Conservation (phyloP, 1,140 invertebrate species). For the Drosophila nigrodunni region DNA sequence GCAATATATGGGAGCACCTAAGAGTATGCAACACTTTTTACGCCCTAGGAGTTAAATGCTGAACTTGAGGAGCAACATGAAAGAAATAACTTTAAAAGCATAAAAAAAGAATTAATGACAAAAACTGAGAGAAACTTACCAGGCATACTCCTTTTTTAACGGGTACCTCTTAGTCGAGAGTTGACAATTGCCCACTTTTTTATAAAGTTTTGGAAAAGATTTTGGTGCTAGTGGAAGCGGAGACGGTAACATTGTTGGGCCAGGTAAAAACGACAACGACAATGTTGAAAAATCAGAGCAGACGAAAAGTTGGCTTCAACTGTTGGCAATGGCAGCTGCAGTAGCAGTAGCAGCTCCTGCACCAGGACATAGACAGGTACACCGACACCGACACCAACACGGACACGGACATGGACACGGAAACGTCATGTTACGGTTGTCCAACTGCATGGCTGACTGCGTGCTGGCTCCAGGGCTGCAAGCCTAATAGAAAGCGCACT, state of each 20-base stretch:
- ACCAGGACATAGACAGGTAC: slow-evolving; percentile 13
- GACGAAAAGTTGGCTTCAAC: slow-evolving; percentile 59
- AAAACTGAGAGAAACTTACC: too few species aligned
- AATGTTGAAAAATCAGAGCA: slow-evolving; percentile 59
- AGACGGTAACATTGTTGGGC: slow-evolving; percentile 25
- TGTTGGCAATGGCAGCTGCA: neutral
- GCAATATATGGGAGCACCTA: too few species aligned
- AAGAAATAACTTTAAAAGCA: too few species aligned
- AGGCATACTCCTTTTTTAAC: neutral
- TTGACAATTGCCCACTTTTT: neutral
- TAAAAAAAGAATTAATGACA: too few species aligned
- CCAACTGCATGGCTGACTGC: slow-evolving; percentile 68
- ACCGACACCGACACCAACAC: neutral
- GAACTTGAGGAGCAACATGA: too few species aligned
- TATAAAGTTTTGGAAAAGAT: neutral
- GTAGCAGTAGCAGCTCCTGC: slow-evolving; percentile 2
- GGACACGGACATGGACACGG: slow-evolving; percentile 57
- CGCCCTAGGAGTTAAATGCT: too few species aligned
- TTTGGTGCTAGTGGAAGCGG: neutral
- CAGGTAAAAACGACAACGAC: slow-evolving; percentile 43
- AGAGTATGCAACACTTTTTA: too few species aligned
- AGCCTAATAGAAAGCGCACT: slow-evolving; percentile 66
- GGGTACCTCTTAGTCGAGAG: neutral
- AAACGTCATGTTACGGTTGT: slow-evolving; percentile 80
- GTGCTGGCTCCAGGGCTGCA: slow-evolving; percentile 43